Evolutionary conservation across 2,113 vertebrate genomes (phyloP).

Genomic region (Chiloscyllium plagiosum): DNA sequence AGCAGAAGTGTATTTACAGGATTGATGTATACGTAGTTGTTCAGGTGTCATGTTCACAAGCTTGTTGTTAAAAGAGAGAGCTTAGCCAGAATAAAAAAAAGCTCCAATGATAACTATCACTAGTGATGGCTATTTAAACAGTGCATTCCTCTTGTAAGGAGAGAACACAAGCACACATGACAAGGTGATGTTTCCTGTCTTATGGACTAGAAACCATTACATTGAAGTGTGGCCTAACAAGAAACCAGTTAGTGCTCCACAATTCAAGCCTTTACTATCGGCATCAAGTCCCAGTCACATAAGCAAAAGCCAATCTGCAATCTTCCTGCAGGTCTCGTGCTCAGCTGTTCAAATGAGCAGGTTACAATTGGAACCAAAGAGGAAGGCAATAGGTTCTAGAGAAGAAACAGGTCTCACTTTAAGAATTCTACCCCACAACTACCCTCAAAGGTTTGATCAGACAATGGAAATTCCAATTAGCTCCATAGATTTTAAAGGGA

Average conservation of each 20-base stretch:
- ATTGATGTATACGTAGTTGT: neutral
- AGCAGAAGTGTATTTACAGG: neutral
- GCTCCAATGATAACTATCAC: neutral
- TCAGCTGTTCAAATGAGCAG: neutral
- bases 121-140: neutral
- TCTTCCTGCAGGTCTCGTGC: neutral
- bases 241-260: neutral
- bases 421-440: neutral
- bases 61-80: neutral
- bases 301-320: neutral
- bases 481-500: neutral
- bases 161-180: neutral
- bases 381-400: neutral
- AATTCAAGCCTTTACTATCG: neutral
- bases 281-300: neutral
- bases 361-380: neutral
- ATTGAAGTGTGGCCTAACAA: neutral
- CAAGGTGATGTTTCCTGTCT: neutral
- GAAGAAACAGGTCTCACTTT: neutral
- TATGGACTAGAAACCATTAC: neutral
- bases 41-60: neutral
- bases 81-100: neutral
- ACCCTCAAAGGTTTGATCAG: neutral
- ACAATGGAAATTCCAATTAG: neutral
- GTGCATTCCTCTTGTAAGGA: neutral